Base-by-base conservation (phyloP, 2,113 vertebrate species). In the Drymodes brunneopygia region DNA sequence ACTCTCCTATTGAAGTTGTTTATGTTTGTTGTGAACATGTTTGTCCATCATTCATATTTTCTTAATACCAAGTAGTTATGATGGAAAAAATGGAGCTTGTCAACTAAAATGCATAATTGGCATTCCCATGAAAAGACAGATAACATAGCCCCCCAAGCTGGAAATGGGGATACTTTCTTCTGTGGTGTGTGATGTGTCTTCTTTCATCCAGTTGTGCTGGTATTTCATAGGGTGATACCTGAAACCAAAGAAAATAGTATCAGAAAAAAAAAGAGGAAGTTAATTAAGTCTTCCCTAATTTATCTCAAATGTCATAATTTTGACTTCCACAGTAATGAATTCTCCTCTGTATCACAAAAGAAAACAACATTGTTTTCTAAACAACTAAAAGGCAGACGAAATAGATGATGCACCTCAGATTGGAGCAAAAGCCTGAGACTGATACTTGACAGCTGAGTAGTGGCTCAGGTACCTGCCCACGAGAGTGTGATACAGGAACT, bases 401-500 rank as follows among this genome's bases (percentile, higher is more conserved):
- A 33, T 1, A 61, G 42, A 29, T 24, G 6, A 12, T 22, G 50
- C 5, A 28, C 21, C 21, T 50, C 23, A 28, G 15, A 47, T 4
- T 38, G 54, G 38, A 72, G 42, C 16, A 42, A 38, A 73, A 80
- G 42, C 33, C 45, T 11, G 28, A 13, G 51, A 20, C 16, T 6
- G 45, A 22, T 28, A 51, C 20, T 40, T 62, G 81, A 27, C 47
- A 33, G 13, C 61, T 58, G 58, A n/a, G 35, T 1, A 10, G 29
- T 50, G 35, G 20, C 28, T 74, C 35, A 38, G 42, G 47, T 66
- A n/a, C 24, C 24, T 36, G 31, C 36, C 36, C 57, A 12, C 0
- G 0, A n/a, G 21, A 17, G 6, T 10, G 4, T 15, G 36, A 13
- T 6, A n/a, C 5, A 21, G 20, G 8, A 53, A 29, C 15, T 23